A percentile compares a stretch with the other conserved stretches of the same genome.
phyloP scores from a whole-genome alignment of 2,888 invertebrate species.

The Phymatocera aterrima region DNA sequence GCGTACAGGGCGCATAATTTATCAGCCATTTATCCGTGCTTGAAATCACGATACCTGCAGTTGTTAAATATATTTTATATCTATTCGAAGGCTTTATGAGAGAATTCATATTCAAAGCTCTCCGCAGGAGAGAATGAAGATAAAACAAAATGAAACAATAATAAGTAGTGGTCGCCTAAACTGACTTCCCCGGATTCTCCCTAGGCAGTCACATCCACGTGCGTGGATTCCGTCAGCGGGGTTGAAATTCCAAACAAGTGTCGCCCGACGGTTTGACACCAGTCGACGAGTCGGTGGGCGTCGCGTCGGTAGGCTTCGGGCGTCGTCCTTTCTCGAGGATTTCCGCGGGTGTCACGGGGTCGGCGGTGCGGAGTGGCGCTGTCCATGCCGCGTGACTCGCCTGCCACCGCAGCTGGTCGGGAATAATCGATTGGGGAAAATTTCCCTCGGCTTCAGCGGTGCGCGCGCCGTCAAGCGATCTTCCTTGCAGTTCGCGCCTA shows the following conservation, averaged over 20 bases:
- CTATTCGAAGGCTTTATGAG: too few relatives aligned
- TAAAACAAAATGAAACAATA: too few relatives aligned
- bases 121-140: background rate
- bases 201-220: conserved; percentile 23
- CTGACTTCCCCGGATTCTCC: background rate
- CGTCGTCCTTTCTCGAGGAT: conserved; percentile 14
- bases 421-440: conserved; percentile 71
- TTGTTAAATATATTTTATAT: too few relatives aligned
- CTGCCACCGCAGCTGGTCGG: conserved; percentile 67
- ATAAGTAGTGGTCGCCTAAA: background rate
- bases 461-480: conserved; percentile 44
- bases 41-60: too few relatives aligned
- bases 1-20: too few relatives aligned
- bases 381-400: conserved; percentile 67
- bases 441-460: conserved; percentile 58
- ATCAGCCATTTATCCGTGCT: too few relatives aligned
- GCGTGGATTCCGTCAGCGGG: background rate
- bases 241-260: conserved; percentile 35
- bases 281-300: conserved; percentile 11
- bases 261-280: conserved; percentile 18
- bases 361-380: background rate
- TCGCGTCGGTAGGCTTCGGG: conserved; percentile 24
- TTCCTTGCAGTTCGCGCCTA: conserved; percentile 34
- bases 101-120: background rate
- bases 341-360: background rate